Percentiles rank a stretch among this genome's conserved stretches.
Evolutionary conservation across 2,888 invertebrate species (phyloP).

Genomic region (Nephrotoma appendiculata): DNA sequence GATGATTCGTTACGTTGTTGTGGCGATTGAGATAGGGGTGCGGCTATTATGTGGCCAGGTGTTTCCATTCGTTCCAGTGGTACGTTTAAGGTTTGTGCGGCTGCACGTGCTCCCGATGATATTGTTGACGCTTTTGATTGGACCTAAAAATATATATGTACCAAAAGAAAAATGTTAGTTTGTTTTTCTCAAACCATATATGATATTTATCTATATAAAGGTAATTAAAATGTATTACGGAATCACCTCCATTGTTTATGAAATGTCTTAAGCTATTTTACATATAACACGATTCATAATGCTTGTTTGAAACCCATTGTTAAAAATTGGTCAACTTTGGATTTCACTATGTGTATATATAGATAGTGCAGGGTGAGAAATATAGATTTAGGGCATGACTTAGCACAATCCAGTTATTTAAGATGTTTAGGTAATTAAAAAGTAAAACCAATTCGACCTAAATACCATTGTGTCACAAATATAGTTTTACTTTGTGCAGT

Average conservation of each 20-base stretch:
- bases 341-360: background rate
- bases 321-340: background rate
- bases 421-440: background rate
- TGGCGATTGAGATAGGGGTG: background rate
- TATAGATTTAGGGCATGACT: background rate
- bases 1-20: slow-evolving; percentile 6
- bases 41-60: background rate
- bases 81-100: slow-evolving; percentile 31
- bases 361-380: background rate
- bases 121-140: slow-evolving; percentile 31
- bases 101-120: slow-evolving; percentile 31
- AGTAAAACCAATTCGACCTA: background rate
- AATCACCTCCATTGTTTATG: background rate
- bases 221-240: background rate
- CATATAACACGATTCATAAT: background rate
- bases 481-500: background rate
- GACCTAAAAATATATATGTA: slow-evolving; percentile 18
- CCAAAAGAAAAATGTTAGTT: background rate
- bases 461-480: background rate
- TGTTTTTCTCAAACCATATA: background rate
- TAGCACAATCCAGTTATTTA: background rate
- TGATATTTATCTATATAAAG: background rate
- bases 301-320: background rate
- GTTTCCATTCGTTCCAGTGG: slow-evolving; percentile 24
- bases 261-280: background rate